Evolutionary conservation across 2,113 vertebrate genomes (phyloP), one percentile per base, ranked within the genome.

Genomic region (Nerophis lumbriciformis): DNA sequence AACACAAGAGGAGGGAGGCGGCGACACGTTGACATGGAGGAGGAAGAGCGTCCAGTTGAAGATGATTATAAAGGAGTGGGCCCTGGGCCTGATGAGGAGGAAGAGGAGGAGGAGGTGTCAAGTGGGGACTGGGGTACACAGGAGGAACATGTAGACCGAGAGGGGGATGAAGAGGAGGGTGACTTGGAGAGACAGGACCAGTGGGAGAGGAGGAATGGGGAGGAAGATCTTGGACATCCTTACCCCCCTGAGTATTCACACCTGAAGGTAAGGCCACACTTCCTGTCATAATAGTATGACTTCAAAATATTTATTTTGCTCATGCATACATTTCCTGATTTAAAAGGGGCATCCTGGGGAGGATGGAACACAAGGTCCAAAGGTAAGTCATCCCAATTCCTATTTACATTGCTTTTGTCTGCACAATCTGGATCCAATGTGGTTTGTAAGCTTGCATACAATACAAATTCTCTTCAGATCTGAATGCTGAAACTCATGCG

Each of bases 311-410:
- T 28, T 28, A 28, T 47, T 12, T 6, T 2, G 7, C 11, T 45
- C 11, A 48, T 28, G 47, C 8, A 1, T 36, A 1, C 0, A 15
- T 73, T 61, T 73, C 45, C 49, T 68, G 8, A 53, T 1, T 13
- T 28, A 49, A 11, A 50, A 85, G 93, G 93, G 94, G 0, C 87
- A 90, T 12, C 90, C 80, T 4, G 93, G 93, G 42, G 92, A 93
- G 6, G 83, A 56, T 42, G 91, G 91, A 61, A 47, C 69, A 21
- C 67, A 73, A 21, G 93, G 93, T 58, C 71, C 63, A 54, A 92
- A 91, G 91, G 91, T 91, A 50, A 83, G 48, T 51, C 38, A 8
- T 56, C 16, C 0, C 57, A 14, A 28, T 42, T 55, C 51, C 28
- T 28, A 5, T 21, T 51, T 51, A 51, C 50, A 12, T 21, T 11